Conservation (phyloP, 2,797 vertebrate genomes). For the Myiothlypis chrysogaster region DNA sequence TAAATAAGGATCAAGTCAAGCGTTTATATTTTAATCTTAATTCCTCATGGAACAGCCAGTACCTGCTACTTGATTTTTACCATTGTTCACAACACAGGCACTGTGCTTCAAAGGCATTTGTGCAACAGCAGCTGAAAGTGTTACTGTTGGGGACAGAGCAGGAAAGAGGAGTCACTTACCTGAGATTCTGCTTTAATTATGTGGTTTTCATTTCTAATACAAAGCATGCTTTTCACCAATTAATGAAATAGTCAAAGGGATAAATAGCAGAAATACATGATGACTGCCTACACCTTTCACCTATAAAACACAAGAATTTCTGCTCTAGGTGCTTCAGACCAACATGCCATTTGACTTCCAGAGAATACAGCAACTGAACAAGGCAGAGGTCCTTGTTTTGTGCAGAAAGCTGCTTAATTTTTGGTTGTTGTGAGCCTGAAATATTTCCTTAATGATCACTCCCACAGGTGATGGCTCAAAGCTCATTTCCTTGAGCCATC, state of each 20-base stretch:
- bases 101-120: neutral
- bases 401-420: neutral
- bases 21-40: neutral
- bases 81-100: neutral
- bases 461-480: neutral
- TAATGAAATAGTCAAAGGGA: neutral
- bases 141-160: neutral
- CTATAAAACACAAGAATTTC: neutral
- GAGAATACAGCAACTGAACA: neutral
- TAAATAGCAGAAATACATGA: neutral
- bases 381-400: neutral
- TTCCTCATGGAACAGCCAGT: neutral
- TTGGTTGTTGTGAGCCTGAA: neutral
- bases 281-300: neutral
- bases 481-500: fast-evolving
- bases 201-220: neutral
- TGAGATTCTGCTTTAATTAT: neutral
- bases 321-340: neutral
- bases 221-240: neutral
- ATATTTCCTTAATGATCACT: neutral
- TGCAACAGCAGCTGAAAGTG: neutral
- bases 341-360: neutral
- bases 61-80: neutral
- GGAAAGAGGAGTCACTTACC: neutral
- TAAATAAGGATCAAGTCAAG: neutral